phyloP scores from a whole-genome alignment of 2,113 vertebrate species.

The Nothoprocta perdicaria region DNA sequence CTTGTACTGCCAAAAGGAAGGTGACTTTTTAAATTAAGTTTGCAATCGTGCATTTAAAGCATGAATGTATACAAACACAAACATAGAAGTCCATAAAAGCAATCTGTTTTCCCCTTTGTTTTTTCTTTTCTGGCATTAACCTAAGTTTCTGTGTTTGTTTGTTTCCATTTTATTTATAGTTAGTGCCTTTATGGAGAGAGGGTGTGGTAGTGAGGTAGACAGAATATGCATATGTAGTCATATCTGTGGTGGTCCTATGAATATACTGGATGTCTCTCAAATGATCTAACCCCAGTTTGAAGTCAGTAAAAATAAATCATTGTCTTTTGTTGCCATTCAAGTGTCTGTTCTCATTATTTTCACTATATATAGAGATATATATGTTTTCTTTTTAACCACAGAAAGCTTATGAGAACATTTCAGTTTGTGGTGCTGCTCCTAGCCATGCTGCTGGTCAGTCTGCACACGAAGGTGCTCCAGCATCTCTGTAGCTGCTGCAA shows the following conservation, averaged over 20 bases:
- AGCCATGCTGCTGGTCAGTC: fast-evolving
- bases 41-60: conserved; percentile 60
- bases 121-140: neutral
- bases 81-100: conserved; percentile 31
- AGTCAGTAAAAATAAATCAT: conserved; percentile 67
- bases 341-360: conserved; percentile 60
- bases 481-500: neutral
- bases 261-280: conserved; percentile 54
- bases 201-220: conserved; percentile 60
- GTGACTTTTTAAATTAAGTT: conserved; percentile 56
- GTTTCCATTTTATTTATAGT: conserved; percentile 57
- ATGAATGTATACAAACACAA: conserved; percentile 63
- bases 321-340: conserved; percentile 50
- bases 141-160: conserved; percentile 3
- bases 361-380: neutral
- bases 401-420: neutral
- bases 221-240: conserved; percentile 60
- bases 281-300: conserved; percentile 30
- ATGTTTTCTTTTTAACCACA: neutral
- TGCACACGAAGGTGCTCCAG: neutral
- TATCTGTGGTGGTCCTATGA: conserved; percentile 61
- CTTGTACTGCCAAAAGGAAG: conserved; percentile 68
- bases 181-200: conserved; percentile 73
- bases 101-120: neutral
- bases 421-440: fast-evolving